Evolutionary conservation across 2,888 invertebrate species (phyloP), one percentile per base, ranked within the genome.

Genomic region (Ferdinandea cuprea): DNA sequence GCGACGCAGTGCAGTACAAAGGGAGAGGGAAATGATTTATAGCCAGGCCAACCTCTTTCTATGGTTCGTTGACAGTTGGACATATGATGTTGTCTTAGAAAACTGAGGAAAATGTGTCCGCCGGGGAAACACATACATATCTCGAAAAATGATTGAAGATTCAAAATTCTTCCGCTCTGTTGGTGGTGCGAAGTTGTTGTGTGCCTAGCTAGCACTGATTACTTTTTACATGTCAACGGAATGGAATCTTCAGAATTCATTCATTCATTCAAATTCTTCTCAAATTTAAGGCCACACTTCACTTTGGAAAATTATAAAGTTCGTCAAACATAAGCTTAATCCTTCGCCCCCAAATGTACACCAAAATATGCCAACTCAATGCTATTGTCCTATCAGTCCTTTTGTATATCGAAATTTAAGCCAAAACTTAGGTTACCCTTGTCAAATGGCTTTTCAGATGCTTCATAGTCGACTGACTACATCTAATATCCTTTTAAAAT

Each of bases 31-130:
- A 50, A 63, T 80, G 76, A 81, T 81, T 81, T 76, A 81, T 76
- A 17, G 65, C 21, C 58, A 17, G 25, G 59, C 37, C 74, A 58
- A 42, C 63, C 21, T 50, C 58, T 71, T 44, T 59, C 69, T 52
- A 59, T 44, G 52, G 76, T 65, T 71, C 65, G 80, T 76, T 81
- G 80, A 81, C 80, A 81, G 76, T 59, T 58, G 76, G 69, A 81
- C 80, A 81, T 81, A 69, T 76, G 76, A 71, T 37, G 52, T 65
- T 65, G 72, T 78, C 63, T 35, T 28, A 46, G 52, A 46, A 63
- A 37, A 56, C 25, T 61, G 32, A 28, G 25, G 35, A 9, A 44
- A 21, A 3, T 56, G 15, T 56, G 58, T 50, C 25, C 35, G 40
- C 7, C n/a, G 72, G 58, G 63, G 17, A 9, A 40, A 37, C 13